A percentile compares a stretch with the other conserved stretches of the same genome.
Conservation (phyloP, 2,113 vertebrate species). For the Cebus imitator region DNA sequence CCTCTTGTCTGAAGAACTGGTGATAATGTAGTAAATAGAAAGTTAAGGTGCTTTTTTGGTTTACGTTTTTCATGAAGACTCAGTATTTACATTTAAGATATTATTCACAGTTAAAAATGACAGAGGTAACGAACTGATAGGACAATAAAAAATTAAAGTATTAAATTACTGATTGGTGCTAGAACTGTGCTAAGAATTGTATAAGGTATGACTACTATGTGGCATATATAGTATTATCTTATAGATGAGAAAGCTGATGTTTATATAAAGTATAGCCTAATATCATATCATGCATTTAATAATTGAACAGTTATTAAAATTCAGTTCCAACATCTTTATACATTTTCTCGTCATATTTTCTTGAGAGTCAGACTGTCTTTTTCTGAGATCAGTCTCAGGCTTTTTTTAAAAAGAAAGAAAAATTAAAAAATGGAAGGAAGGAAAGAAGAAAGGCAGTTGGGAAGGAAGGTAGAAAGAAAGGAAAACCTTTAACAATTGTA, state of each 20-base stretch:
- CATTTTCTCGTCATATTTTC: neutral
- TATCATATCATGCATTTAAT: neutral
- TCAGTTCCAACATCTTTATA: neutral
- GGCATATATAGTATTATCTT: neutral
- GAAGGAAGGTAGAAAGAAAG: neutral
- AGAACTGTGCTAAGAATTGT: neutral
- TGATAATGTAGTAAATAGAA: neutral
- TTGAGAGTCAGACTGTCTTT: neutral
- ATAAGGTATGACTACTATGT: neutral
- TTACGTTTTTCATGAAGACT: neutral
- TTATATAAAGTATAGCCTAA: neutral
- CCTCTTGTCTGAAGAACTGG: neutral
- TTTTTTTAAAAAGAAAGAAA: neutral
- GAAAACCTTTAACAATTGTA: neutral
- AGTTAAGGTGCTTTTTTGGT: neutral
- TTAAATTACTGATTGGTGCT: neutral
- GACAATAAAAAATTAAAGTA: neutral
- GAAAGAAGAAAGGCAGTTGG: rapidly evolving
- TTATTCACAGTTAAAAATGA: neutral
- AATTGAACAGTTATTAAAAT: neutral
- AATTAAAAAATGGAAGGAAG: too few species aligned
- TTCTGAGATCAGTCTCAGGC: neutral
- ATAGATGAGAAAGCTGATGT: neutral
- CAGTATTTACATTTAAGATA: neutral
- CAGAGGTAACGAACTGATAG: neutral